These are phyloP conservation scores for Synchiropus splendidus DNA, from an alignment of 2,113 vertebrate species.

Conservation along the genomic window DNA sequence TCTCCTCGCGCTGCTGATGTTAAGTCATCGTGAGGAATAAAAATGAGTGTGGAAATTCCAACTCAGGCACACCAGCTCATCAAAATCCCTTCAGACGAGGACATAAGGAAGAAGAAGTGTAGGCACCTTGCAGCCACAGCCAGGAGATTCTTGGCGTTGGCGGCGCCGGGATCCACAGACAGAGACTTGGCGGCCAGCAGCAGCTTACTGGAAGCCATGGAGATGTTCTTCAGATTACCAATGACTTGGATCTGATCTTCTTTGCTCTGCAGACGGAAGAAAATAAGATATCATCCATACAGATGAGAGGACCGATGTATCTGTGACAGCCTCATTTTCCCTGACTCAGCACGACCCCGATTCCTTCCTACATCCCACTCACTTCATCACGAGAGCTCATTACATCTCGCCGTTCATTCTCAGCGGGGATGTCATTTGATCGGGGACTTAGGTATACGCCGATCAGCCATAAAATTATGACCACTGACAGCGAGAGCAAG, in stretches of 20 bases:
- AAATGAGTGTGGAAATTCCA: too few species aligned
- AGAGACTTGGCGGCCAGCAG: constrained; percentile 96
- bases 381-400: constrained; percentile 49
- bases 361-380: too few species aligned
- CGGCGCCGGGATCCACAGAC: constrained; percentile 93
- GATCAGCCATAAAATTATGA: too few species aligned
- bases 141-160: constrained; percentile 94
- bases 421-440: too few species aligned
- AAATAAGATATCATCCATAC: constrained; percentile 1
- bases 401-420: constrained; percentile 30
- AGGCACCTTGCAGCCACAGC: constrained; percentile 96
- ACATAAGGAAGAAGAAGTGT: too few species aligned
- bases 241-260: constrained; percentile 99
- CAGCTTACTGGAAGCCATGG: constrained; percentile 97
- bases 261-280: constrained; percentile 71
- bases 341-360: constrained; percentile 9
- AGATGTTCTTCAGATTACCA: constrained; percentile 97
- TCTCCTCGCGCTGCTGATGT: too few species aligned
- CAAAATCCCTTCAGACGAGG: too few species aligned
- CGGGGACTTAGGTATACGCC: too few species aligned
- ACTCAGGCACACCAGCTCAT: too few species aligned
- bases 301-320: too few species aligned
- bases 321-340: constrained; percentile 1
- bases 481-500: too few species aligned
- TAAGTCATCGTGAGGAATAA: too few species aligned